Base-by-base conservation (phyloP, 2,113 vertebrate genomes). In the Limnothrissa miodon region DNA sequence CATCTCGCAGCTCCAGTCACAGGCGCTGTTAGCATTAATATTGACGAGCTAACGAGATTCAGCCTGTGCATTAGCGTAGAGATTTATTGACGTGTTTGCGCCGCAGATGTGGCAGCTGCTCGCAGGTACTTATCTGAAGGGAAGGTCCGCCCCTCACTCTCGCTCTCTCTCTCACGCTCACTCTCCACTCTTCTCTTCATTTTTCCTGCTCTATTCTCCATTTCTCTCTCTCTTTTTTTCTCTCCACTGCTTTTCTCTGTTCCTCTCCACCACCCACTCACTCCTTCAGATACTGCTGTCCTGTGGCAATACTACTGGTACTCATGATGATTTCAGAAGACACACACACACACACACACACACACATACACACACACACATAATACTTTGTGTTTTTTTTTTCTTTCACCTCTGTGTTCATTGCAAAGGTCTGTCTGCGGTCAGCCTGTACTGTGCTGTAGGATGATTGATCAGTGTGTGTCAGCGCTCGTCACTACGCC, bases 31-130 rank as follows among this genome's bases (percentile, higher is more conserved):
- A 42, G 42, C 42, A 42, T 42, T 42, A 42, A 42, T 42, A 42
- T 42, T 42, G 42, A 42, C 42, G 42, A 42, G 42, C 42, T 42
- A 42, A 42, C 2, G 42, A 42, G 42, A 42, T 42, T 42, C 42
- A 42, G 42, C 2, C 42, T 42, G 2, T 42, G 42, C 42, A 42
- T 42, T 91, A 94, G 91, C 78, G 82, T 87, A 80, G 78, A 90
- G 92, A 93, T 94, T 94, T 94, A 94, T 92, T 92, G 91, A 93
- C 90, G 56, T 90, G 87, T 92, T 92, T 91, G 91, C 83, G 29
- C 87, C 85, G 45, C 66, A 84, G 87, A 92, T 88, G 91, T 92
- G 91, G 89, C 92, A 93, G 90, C 84, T 93, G 92, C 91, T 90
- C 88, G 88, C 90, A 89, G 88, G 87, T 89, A 89, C 89, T 89